Evolutionary conservation across 2,797 vertebrate species (phyloP).

Genomic region (Manis pentadactyla): DNA sequence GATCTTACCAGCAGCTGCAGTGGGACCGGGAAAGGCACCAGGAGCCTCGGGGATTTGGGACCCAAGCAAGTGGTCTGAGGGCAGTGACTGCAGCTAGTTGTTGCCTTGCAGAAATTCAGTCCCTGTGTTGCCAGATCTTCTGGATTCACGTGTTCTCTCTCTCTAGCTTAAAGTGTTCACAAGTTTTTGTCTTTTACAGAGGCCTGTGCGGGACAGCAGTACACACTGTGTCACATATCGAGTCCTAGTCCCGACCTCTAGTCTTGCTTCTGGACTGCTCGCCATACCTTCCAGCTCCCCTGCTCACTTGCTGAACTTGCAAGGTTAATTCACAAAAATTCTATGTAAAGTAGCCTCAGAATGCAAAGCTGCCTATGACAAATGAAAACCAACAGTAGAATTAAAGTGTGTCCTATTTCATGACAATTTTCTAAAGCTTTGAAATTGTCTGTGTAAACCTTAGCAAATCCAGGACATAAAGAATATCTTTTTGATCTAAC

Average conservation of each 20-base stretch:
- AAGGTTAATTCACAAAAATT: not conserved
- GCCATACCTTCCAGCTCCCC: not conserved
- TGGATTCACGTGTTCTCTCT: not conserved
- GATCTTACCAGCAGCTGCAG: fast-evolving
- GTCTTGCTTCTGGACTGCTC: not conserved
- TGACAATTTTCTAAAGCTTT: no score
- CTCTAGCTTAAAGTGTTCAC: not conserved
- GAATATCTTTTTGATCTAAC: no score
- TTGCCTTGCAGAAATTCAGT: not conserved
- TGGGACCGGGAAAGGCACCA: not conserved
- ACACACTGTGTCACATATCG: not conserved
- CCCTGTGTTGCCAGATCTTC: not conserved
- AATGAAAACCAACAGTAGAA: not conserved
- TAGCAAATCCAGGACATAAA: no score
- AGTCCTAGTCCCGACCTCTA: not conserved
- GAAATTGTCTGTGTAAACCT: no score
- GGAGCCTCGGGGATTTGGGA: not conserved
- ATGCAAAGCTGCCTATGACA: not conserved
- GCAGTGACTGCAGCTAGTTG: not conserved
- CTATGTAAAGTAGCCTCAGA: not conserved
- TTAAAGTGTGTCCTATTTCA: no score
- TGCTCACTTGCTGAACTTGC: not conserved
- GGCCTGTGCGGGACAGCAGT: not conserved
- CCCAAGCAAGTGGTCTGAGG: not conserved
- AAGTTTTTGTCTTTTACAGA: not conserved